phyloP scores from a whole-genome alignment of 2,113 vertebrate genomes.

The Calcarius ornatus region DNA sequence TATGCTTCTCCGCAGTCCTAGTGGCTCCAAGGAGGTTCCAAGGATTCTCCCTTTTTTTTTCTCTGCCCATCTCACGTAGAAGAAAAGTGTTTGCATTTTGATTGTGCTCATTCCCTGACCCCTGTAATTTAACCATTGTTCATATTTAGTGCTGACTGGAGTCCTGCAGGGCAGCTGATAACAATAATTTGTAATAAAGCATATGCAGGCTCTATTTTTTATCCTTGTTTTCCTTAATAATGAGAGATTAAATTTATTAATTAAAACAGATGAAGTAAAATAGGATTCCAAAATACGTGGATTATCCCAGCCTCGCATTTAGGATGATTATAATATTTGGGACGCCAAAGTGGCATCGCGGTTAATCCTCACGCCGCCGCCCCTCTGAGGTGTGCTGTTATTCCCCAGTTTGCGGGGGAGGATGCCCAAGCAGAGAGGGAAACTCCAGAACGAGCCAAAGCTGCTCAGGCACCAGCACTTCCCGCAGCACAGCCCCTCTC shows the following conservation, averaged over 20 bases:
- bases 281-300: constrained; percentile 22
- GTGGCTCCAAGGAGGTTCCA: constrained; percentile 60
- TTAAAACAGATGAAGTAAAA: constrained; percentile 63
- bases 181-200: constrained; percentile 73
- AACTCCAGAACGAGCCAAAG: neutral
- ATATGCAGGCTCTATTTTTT: constrained; percentile 6
- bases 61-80: constrained; percentile 43
- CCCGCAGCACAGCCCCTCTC: neutral
- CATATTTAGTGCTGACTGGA: constrained; percentile 69
- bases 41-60: neutral
- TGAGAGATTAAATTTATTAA: constrained; percentile 60
- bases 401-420: neutral
- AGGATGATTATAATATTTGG: constrained; percentile 30
- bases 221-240: constrained; percentile 49
- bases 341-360: neutral
- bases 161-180: constrained; percentile 77
- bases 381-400: neutral
- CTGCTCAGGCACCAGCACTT: neutral
- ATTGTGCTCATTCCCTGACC: constrained; percentile 71
- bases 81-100: constrained; percentile 75
- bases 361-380: neutral
- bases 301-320: constrained; percentile 21
- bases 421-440: neutral
- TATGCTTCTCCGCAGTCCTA: constrained; percentile 54
- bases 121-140: constrained; percentile 75